Evolutionary conservation across 1,140 invertebrate genomes (phyloP).

Genomic region (Tetramorium parvispinum): DNA sequence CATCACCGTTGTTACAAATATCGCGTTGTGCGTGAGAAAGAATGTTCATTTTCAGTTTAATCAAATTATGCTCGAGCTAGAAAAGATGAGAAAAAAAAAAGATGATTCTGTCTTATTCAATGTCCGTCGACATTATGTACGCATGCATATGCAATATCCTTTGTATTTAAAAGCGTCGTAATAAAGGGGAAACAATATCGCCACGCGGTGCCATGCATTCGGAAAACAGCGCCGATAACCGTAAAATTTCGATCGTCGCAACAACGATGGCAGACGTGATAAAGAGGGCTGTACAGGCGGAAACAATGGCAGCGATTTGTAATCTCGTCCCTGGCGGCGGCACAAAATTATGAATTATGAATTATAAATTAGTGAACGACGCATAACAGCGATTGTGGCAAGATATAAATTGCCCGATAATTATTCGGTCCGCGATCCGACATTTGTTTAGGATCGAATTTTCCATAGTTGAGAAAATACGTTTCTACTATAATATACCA

Average conservation of each 20-base stretch:
- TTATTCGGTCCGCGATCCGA: constrained; percentile 62
- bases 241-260: constrained; percentile 55
- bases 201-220: background rate
- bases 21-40: background rate
- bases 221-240: constrained; percentile 41
- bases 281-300: constrained; percentile 48
- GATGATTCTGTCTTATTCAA: background rate
- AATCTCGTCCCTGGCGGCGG: constrained; percentile 51
- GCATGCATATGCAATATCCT: background rate
- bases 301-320: constrained; percentile 61
- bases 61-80: background rate
- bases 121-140: background rate
- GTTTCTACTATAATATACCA: background rate
- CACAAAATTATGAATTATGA: constrained; percentile 75
- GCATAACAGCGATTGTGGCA: constrained; percentile 41
- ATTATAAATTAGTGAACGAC: constrained; percentile 74
- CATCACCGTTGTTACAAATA: background rate
- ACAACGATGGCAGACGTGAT: constrained; percentile 42
- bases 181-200: constrained; percentile 43
- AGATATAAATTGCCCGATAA: constrained; percentile 76
- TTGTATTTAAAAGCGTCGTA: background rate
- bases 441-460: constrained; percentile 49
- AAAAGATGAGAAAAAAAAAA: background rate
- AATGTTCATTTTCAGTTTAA: background rate
- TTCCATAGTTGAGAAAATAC: constrained; percentile 19